Evolutionary conservation across 2,888 invertebrate genomes (phyloP).

Genomic region (Rhingia rostrata): DNA sequence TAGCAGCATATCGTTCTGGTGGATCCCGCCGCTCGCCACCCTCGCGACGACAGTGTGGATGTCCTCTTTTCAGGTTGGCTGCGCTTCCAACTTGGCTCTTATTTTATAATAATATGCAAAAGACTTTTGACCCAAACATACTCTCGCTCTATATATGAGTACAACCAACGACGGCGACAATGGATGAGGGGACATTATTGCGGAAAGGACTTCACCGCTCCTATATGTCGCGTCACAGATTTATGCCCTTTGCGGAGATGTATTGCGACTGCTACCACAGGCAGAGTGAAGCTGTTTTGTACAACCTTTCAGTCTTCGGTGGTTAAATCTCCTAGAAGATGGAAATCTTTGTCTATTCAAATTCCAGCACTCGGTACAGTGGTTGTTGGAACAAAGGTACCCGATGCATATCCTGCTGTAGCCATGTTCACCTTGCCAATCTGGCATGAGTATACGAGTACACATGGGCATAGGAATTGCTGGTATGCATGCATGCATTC

Average conservation of each 20-base stretch:
- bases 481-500: slow-evolving; percentile 45
- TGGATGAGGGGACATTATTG: slow-evolving; percentile 34
- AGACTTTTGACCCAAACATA: slow-evolving; percentile 69
- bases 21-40: not conserved
- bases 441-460: too few species aligned
- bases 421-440: not conserved
- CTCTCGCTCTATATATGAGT: not conserved
- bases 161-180: not conserved
- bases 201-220: slow-evolving; percentile 21
- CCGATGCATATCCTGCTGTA: not conserved
- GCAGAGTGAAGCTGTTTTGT: slow-evolving; percentile 23
- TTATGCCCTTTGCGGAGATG: slow-evolving; percentile 64
- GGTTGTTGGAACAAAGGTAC: slow-evolving; percentile 53
- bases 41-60: not conserved
- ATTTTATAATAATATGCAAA: slow-evolving; percentile 68
- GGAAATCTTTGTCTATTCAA: slow-evolving; percentile 66
- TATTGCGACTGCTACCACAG: slow-evolving; percentile 50
- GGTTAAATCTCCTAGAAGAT: slow-evolving; percentile 60
- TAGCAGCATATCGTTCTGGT: slow-evolving; percentile 22
- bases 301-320: slow-evolving; percentile 20
- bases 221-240: slow-evolving; percentile 35
- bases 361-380: slow-evolving; percentile 38
- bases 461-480: slow-evolving; percentile 25
- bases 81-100: slow-evolving; percentile 26
- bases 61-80: slow-evolving; percentile 59